Percentiles rank a stretch among this genome's conserved stretches.
Evolutionary conservation across 2,113 vertebrate genomes (phyloP).

Genomic region (Oryzias celebensis): DNA sequence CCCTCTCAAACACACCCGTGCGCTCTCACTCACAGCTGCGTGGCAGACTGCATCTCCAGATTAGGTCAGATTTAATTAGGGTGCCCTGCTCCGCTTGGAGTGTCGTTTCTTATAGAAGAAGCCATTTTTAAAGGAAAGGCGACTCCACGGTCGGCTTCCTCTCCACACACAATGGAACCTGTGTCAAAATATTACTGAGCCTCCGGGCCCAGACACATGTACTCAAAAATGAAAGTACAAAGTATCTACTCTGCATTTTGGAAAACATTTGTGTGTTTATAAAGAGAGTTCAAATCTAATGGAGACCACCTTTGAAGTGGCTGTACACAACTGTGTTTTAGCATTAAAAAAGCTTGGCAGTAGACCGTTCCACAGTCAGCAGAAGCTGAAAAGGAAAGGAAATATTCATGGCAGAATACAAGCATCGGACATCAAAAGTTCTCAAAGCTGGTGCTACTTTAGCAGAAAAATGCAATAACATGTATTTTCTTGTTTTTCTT

Average conservation of each 20-base stretch:
- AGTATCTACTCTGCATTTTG: slow-evolving; percentile 27
- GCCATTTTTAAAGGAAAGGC: slow-evolving; percentile 68
- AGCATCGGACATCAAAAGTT: slow-evolving; percentile 26
- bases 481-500: no score
- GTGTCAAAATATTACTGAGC: slow-evolving; percentile 54
- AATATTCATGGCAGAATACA: slow-evolving; percentile 24
- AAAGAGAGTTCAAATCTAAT: slow-evolving; percentile 51
- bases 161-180: slow-evolving; percentile 40
- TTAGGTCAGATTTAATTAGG: slow-evolving; percentile 81
- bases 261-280: slow-evolving; percentile 21
- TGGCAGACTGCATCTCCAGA: slow-evolving; percentile 69
- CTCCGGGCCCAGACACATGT: slow-evolving; percentile 39
- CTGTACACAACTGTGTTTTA: slow-evolving; percentile 38
- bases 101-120: slow-evolving; percentile 74
- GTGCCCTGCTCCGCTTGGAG: slow-evolving; percentile 68
- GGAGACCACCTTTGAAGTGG: slow-evolving; percentile 34
- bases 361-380: slow-evolving; percentile 34
- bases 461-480: slow-evolving; percentile 11
- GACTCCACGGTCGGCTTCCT: slow-evolving; percentile 50
- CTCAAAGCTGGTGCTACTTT: slow-evolving; percentile 25
- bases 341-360: slow-evolving; percentile 45
- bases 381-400: slow-evolving; percentile 28
- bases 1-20: slow-evolving; percentile 10
- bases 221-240: slow-evolving; percentile 16
- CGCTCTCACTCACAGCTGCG: slow-evolving; percentile 63